Evolutionary conservation across 2,797 vertebrate species (phyloP).

Genomic region (Tauraco hartlaubi): DNA sequence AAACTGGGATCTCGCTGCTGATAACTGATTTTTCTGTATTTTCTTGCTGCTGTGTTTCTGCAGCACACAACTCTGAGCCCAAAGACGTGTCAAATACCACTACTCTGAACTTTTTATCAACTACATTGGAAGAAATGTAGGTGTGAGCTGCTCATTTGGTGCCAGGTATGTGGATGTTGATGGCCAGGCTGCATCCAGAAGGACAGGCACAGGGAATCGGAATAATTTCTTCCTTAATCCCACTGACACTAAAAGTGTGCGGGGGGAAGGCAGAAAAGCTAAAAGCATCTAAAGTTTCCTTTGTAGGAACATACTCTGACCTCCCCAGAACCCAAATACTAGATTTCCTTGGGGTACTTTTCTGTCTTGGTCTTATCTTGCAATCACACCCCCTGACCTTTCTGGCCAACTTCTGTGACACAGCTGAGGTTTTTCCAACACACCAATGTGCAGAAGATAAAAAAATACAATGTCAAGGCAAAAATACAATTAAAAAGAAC

Average conservation of each 20-base stretch:
- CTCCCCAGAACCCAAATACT: neutral
- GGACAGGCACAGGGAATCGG: neutral
- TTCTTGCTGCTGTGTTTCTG: neutral
- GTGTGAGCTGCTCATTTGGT: neutral
- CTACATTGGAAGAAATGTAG: neutral
- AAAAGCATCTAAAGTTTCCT: neutral
- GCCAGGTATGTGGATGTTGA: neutral
- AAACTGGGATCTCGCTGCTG: neutral
- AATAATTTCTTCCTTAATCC: neutral
- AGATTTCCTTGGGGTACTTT: neutral
- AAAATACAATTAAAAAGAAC: neutral
- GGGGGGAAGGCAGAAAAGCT: neutral
- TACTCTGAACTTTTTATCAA: neutral
- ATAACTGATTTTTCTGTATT: neutral
- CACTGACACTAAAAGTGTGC: neutral
- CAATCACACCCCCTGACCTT: neutral
- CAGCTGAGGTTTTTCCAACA: neutral
- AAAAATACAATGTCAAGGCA: neutral
- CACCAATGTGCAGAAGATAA: neutral
- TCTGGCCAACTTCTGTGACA: neutral
- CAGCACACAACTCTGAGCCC: accelerated
- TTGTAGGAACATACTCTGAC: neutral
- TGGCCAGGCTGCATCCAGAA: neutral
- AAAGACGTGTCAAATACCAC: neutral
- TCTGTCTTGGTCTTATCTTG: neutral